Evolutionary conservation across 2,888 invertebrate genomes (phyloP), one percentile per base, ranked within the genome.

Genomic region (Sminthurides aquaticus): DNA sequence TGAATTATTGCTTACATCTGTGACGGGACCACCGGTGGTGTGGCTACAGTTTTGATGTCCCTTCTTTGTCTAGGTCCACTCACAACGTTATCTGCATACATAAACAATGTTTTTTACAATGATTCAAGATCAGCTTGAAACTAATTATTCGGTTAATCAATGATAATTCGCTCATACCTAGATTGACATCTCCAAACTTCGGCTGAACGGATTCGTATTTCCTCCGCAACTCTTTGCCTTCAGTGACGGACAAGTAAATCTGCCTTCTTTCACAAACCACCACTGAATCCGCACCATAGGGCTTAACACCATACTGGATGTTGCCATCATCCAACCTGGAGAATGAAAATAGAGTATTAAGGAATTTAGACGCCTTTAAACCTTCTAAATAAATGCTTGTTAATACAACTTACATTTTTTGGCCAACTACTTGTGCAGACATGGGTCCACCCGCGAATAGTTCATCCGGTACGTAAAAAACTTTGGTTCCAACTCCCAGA

Each of bases 101-200:
- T 18, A 43, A 18, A 43, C n/a, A n/a, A n/a, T n/a, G n/a, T n/a
- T n/a, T n/a, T n/a, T n/a, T n/a, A n/a, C n/a, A n/a, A n/a, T n/a
- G n/a, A n/a, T n/a, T n/a, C n/a, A n/a, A n/a, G n/a, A n/a, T n/a
- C n/a, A n/a, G n/a, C n/a, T n/a, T n/a, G n/a, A n/a, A n/a, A n/a
- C n/a, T n/a, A n/a, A n/a, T n/a, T n/a, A n/a, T n/a, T n/a, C n/a
- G n/a, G n/a, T n/a, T n/a, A n/a, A n/a, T n/a, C n/a, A 43, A 43
- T 43, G 43, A 8, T 18, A 43, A 43, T 43, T n/a, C 8, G 20
- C 52, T 20, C 62, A 52, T 5, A 62, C 62, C 62, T 43, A 62
- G 28, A 62, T 62, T 62, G 5, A 62, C 62, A 62, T 62, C 62
- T 1, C 62, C 62, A 29, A 62, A 62, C 48, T 62, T 62, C 1